Evolutionary conservation across 2,113 vertebrate genomes (phyloP).

Genomic region (Callopanchax toddi): DNA sequence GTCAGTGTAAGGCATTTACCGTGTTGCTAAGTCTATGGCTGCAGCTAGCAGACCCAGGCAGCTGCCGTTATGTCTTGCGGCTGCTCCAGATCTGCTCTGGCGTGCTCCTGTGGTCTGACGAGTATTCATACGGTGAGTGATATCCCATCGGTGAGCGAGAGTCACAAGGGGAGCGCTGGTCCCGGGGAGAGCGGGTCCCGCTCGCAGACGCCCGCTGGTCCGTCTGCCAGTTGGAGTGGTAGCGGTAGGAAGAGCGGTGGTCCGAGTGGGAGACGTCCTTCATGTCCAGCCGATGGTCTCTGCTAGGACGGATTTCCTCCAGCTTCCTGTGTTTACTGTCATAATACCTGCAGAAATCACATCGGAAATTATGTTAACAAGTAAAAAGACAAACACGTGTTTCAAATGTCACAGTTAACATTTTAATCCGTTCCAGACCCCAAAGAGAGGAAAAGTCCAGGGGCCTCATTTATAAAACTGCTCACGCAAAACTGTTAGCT

Average conservation of each 20-base stretch:
- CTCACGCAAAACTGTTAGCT: too few species aligned
- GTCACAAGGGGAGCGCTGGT: conserved; percentile 92
- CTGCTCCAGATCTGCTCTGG: conserved; percentile 96
- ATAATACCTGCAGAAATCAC: conserved; percentile 79
- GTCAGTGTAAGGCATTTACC: conserved; percentile 96
- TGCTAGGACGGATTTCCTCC: conserved; percentile 88
- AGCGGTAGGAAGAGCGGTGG: conserved; percentile 89
- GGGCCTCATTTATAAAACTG: too few species aligned
- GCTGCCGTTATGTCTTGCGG: conserved; percentile 94
- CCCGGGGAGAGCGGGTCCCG: conserved; percentile 89
- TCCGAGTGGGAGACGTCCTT: conserved; percentile 90
- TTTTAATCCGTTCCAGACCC: too few species aligned
- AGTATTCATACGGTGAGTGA: conserved; percentile 94
- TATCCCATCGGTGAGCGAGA: conserved; percentile 88
- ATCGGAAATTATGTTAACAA: neutral
- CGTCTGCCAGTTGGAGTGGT: conserved; percentile 95
- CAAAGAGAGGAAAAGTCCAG: too few species aligned
- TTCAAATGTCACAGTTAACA: too few species aligned
- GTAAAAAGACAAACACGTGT: neutral
- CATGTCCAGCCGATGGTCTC: conserved; percentile 89
- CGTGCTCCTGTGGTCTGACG: conserved; percentile 94
- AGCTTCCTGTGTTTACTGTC: conserved; percentile 94
- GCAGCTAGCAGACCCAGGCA: conserved; percentile 71
- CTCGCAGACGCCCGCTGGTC: conserved; percentile 90
- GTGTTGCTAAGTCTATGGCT: conserved; percentile 94